A percentile compares a stretch with the other conserved stretches of the same genome.
phyloP scores from a whole-genome alignment of 2,888 invertebrate genomes.

The Nomada flava region DNA sequence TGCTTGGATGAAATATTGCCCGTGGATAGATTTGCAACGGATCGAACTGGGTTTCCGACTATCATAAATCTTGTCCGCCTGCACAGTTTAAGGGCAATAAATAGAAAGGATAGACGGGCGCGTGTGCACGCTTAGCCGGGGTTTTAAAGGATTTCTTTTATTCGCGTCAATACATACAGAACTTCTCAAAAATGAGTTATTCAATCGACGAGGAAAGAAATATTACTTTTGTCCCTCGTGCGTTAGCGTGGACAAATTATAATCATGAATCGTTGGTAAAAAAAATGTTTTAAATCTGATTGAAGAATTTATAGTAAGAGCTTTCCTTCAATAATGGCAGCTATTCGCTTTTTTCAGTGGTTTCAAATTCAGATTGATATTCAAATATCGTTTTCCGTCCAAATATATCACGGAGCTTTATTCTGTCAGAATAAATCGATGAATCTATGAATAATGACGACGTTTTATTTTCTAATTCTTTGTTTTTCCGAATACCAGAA shows the following conservation, averaged over 20 bases:
- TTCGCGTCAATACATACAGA: conserved; percentile 13
- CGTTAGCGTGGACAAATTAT: not conserved
- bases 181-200: not conserved
- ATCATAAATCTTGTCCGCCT: conserved; percentile 64
- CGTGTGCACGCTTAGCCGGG: conserved; percentile 38
- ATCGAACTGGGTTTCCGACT: conserved; percentile 64
- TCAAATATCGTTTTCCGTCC: no score
- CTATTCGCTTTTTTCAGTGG: no score
- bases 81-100: conserved; percentile 57
- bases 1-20: conserved; percentile 63
- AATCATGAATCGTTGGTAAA: no score
- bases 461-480: no score
- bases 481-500: no score
- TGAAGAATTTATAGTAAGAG: no score
- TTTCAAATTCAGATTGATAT: no score
- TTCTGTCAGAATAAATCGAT: no score
- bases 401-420: no score
- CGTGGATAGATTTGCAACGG: conserved; percentile 69
- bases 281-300: no score
- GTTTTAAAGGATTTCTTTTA: conserved; percentile 47
- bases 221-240: not conserved
- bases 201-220: not conserved
- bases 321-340: no score
- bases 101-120: conserved; percentile 52
- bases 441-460: no score